Conservation (phyloP, 2,797 vertebrate genomes). For the Phalanger gymnotis region DNA sequence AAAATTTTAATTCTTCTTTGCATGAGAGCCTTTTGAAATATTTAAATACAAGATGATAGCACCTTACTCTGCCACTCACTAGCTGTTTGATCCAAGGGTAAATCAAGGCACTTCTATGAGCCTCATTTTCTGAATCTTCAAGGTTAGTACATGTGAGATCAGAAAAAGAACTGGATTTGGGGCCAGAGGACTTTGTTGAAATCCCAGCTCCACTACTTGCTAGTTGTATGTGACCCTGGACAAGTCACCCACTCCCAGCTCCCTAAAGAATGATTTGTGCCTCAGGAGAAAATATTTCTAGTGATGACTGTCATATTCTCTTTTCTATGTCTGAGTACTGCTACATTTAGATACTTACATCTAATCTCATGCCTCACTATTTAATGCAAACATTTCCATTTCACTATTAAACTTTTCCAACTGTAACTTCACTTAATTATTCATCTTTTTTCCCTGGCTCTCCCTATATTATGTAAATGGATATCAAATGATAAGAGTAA, state of each 20-base stretch:
- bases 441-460: not conserved
- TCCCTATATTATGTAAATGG: not conserved
- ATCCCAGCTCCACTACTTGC: not conserved
- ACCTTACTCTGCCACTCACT: not conserved
- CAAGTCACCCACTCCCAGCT: not conserved
- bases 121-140: not conserved
- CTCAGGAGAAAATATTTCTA: not conserved
- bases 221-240: not conserved
- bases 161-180: not conserved
- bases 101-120: not conserved
- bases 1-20: not conserved
- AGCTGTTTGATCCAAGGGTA: not conserved
- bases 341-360: slow-evolving; percentile 3
- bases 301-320: not conserved
- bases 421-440: not conserved
- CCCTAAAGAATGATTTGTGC: not conserved
- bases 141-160: not conserved
- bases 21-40: not conserved
- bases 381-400: slow-evolving; percentile 24
- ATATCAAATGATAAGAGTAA: not conserved
- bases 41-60: not conserved
- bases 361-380: not conserved
- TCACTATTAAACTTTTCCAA: not conserved
- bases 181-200: not conserved
- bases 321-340: not conserved